Conservation (phyloP, 1,140 invertebrate genomes). For the Pseudomyrmex concolor region DNA sequence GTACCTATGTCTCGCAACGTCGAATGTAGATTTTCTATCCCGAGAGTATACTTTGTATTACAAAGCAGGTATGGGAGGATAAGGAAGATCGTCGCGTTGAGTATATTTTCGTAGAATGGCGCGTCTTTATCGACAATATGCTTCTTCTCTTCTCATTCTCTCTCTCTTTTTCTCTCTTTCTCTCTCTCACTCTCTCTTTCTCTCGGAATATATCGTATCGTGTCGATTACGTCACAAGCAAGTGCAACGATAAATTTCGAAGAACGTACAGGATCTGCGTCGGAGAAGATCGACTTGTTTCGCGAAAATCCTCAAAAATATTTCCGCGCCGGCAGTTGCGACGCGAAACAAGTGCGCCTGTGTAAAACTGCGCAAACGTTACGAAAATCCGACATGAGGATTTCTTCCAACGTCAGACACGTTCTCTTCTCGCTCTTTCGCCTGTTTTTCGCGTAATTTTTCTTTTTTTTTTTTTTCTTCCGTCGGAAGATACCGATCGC, state of each 20-base stretch:
- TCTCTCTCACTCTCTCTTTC: background rate
- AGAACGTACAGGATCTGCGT: conserved; percentile 3
- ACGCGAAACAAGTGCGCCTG: conserved; percentile 24
- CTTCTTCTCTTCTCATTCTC: conserved; percentile 2
- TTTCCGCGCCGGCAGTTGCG: conserved; percentile 30
- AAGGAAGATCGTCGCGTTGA: conserved; percentile 55
- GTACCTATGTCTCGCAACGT: conserved; percentile 37
- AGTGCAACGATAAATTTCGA: conserved; percentile 49
- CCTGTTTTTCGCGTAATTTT: background rate
- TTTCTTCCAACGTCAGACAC: conserved; percentile 32
- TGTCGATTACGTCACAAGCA: conserved; percentile 41
- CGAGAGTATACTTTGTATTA: conserved; percentile 49
- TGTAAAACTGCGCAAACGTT: conserved; percentile 6
- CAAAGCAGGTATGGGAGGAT: conserved; percentile 41
- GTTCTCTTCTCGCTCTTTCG: conserved; percentile 2
- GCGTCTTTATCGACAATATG: conserved; percentile 51
- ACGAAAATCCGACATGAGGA: conserved; percentile 31
- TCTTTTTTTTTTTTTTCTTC: background rate
- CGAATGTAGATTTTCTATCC: conserved; percentile 51
- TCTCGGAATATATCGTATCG: background rate
- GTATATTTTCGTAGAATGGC: conserved; percentile 55
- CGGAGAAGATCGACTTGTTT: conserved; percentile 41
- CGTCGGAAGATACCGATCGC: conserved; percentile 6
- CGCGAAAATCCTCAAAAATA: conserved; percentile 50
- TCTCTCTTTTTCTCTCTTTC: background rate